Percentiles rank a stretch among this genome's conserved stretches.
Evolutionary conservation across 2,113 vertebrate genomes (phyloP).

Genomic region (Accipiter cooperii): DNA sequence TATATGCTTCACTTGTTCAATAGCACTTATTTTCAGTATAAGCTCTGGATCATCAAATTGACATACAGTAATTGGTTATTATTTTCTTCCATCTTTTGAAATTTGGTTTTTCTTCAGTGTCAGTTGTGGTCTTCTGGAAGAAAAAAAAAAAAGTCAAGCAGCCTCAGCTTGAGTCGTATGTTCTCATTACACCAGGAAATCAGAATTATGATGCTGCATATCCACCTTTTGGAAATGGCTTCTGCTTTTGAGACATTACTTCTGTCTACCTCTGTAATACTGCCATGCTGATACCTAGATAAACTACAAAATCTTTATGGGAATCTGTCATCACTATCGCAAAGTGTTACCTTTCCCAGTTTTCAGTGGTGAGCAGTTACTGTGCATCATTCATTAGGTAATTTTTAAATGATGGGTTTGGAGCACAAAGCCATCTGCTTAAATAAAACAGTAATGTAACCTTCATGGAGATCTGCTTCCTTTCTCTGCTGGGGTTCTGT

Average conservation of each 20-base stretch:
- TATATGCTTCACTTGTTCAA: neutral
- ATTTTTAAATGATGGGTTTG: neutral
- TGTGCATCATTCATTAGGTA: neutral
- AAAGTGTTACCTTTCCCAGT: neutral
- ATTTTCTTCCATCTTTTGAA: neutral
- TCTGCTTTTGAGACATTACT: neutral
- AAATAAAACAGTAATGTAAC: neutral
- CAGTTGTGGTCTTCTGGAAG: neutral
- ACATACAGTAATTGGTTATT: neutral
- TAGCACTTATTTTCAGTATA: neutral
- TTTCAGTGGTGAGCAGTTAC: neutral
- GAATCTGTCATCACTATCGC: neutral
- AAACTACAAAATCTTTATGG: neutral
- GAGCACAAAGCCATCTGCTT: neutral
- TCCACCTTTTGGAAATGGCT: neutral
- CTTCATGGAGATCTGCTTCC: neutral
- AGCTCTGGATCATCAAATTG: neutral
- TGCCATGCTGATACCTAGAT: neutral
- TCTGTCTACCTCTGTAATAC: neutral
- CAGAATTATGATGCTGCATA: neutral
- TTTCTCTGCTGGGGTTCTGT: neutral
- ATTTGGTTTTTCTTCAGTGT: neutral
- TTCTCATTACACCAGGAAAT: neutral
- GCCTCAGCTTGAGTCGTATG: neutral
- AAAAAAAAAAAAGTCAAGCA: neutral